phyloP scores from a whole-genome alignment of 2,113 vertebrate species.

The Sporophila hypoxantha region DNA sequence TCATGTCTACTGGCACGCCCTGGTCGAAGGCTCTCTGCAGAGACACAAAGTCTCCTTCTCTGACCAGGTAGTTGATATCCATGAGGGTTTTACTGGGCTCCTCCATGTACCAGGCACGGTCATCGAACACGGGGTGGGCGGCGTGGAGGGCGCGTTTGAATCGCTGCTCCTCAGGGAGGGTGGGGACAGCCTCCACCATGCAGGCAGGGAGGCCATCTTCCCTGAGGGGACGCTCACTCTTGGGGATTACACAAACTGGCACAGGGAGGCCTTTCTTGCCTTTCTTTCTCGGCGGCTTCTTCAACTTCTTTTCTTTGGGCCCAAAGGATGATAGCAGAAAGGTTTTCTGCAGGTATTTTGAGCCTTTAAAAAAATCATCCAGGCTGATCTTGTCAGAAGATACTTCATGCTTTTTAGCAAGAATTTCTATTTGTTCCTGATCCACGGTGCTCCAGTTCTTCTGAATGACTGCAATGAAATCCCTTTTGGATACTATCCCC shows the following conservation, averaged over 20 bases:
- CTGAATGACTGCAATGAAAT: slow-evolving; percentile 71
- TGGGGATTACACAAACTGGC: slow-evolving; percentile 77
- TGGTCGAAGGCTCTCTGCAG: slow-evolving; percentile 81
- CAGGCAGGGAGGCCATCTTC: slow-evolving; percentile 78
- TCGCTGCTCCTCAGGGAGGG: slow-evolving; percentile 52
- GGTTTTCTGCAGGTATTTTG: slow-evolving; percentile 77
- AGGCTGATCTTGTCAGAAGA: slow-evolving; percentile 59
- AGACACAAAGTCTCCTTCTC: slow-evolving; percentile 78
- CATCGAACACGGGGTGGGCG: slow-evolving; percentile 81
- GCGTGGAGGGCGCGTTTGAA: slow-evolving; percentile 73
- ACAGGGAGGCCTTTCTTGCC: slow-evolving; percentile 68
- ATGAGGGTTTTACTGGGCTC: slow-evolving; percentile 69
- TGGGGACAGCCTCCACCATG: slow-evolving; percentile 78
- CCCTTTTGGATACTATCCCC: slow-evolving; percentile 56
- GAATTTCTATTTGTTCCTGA: slow-evolving; percentile 32
- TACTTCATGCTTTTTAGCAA: slow-evolving; percentile 70
- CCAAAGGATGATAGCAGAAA: slow-evolving; percentile 75
- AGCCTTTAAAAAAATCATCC: slow-evolving; percentile 85
- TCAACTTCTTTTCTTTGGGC: slow-evolving; percentile 69
- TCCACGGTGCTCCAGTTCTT: slow-evolving; percentile 63
- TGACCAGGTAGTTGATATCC: slow-evolving; percentile 81
- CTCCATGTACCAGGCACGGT: slow-evolving; percentile 85
- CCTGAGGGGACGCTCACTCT: slow-evolving; percentile 20
- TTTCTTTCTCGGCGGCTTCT: slow-evolving; percentile 63
- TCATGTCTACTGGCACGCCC: slow-evolving; percentile 81